These are phyloP conservation scores for Argyresthia albistria DNA, from an alignment of 2,888 invertebrate species.

Conservation along the genomic window DNA sequence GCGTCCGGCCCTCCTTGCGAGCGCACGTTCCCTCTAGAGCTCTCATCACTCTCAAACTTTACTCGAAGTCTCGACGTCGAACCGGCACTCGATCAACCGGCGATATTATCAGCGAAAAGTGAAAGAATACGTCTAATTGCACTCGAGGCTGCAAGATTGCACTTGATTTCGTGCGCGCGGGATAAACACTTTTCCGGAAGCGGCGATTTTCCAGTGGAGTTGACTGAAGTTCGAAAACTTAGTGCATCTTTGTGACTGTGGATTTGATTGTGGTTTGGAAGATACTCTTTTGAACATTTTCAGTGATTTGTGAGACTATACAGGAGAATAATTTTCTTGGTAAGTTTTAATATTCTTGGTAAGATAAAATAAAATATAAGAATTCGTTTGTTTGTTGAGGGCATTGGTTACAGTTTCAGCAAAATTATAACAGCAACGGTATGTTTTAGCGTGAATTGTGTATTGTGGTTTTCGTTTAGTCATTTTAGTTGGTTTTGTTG, in stretches of 20 bases:
- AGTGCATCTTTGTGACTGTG: constrained; percentile 33
- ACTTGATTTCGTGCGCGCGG: neutral
- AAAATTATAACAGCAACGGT: no score
- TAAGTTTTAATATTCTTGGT: neutral
- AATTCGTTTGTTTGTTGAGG: no score
- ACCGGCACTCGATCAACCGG: neutral
- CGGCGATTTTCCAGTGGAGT: neutral
- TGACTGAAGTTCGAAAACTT: neutral
- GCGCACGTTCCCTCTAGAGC: constrained; percentile 24
- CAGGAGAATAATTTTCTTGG: neutral
- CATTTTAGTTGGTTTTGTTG: no score
- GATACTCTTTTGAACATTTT: neutral
- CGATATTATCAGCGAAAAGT: neutral
- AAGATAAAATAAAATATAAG: no score
- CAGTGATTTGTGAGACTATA: neutral
- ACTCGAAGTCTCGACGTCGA: constrained; percentile 36
- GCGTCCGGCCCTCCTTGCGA: constrained; percentile 35
- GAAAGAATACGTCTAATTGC: neutral
- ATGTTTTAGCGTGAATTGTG: no score
- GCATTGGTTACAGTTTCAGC: no score
- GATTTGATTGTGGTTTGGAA: constrained; percentile 14
- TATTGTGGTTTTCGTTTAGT: no score
- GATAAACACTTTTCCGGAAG: neutral
- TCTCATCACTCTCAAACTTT: constrained; percentile 45
- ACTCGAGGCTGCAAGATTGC: neutral